Evolutionary conservation across 2,888 invertebrate species (phyloP).

Genomic region (Hypselothyrea guttata): DNA sequence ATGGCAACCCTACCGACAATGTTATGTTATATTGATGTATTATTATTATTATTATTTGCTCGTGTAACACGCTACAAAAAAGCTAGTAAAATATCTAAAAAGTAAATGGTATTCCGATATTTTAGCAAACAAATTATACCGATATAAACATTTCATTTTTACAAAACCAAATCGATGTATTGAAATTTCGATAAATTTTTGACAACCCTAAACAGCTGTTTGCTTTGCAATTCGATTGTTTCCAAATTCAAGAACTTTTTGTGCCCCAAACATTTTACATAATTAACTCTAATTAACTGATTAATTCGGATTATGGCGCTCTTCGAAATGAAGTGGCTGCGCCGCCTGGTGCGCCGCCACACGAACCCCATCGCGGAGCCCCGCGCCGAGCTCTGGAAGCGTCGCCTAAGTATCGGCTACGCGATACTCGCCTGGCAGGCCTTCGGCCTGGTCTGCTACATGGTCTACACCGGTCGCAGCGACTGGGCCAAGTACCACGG

Average conservation of each 20-base stretch:
- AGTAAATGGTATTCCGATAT: too few species aligned
- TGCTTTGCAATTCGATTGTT: conserved; percentile 34
- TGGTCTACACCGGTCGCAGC: conserved; percentile 84
- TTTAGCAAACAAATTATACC: too few species aligned
- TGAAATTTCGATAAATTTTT: too few species aligned
- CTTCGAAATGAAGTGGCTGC: conserved; percentile 83
- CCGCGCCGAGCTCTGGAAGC: conserved; percentile 85
- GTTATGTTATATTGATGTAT: too few species aligned
- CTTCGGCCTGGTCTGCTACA: conserved; percentile 86
- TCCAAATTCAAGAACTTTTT: conserved; percentile 14
- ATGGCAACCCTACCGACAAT: too few species aligned
- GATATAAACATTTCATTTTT: too few species aligned
- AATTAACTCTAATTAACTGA: conserved; percentile 20
- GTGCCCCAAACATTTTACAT: conserved; percentile 46
- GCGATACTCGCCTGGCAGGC: conserved; percentile 88
- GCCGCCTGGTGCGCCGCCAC: conserved; percentile 83
- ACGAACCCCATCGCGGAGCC: conserved; percentile 83
- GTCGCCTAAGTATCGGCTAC: conserved; percentile 85
- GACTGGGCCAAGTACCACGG: conserved; percentile 88
- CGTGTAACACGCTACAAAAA: too few species aligned
- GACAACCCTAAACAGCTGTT: conserved; percentile 43
- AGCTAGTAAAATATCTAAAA: too few species aligned
- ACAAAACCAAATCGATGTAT: too few species aligned
- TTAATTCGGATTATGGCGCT: conserved; percentile 74
- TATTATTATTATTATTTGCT: too few species aligned